Percentiles rank a stretch among this genome's conserved stretches.
Conservation (phyloP, 1,140 invertebrate species). For the Apocrypta bakeri region DNA sequence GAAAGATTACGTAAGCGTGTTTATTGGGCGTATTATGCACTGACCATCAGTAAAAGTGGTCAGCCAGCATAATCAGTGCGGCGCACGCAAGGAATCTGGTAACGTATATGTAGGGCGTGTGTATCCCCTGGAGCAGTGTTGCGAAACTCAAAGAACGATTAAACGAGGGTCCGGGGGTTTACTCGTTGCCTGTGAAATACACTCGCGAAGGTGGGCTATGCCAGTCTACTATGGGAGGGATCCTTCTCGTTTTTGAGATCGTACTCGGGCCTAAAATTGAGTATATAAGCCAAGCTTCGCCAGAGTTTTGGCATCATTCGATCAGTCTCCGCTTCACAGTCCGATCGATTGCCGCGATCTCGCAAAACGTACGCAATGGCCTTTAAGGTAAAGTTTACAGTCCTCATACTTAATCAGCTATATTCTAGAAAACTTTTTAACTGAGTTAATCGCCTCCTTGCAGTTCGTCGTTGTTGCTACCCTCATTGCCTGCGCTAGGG, state of each 20-base stretch:
- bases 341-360: neutral
- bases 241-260: neutral
- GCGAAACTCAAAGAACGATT: neutral
- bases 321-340: conserved; percentile 4
- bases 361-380: conserved; percentile 21
- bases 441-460: neutral
- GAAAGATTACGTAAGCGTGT: neutral
- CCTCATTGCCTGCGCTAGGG: conserved; percentile 70
- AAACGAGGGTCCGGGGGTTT: conserved; percentile 17
- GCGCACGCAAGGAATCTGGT: neutral
- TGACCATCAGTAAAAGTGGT: conserved; percentile 29
- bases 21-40: neutral
- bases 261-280: neutral
- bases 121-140: neutral
- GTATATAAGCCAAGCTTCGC: conserved; percentile 37
- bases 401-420: neutral
- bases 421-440: neutral
- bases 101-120: neutral
- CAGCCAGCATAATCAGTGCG: neutral
- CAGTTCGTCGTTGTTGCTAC: conserved; percentile 73
- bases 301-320: conserved; percentile 33
- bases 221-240: neutral
- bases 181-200: conserved; percentile 37
- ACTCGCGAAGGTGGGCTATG: neutral
- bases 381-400: conserved; percentile 27